These are phyloP conservation scores for Pelobates cultripes DNA, from an alignment of 2,797 vertebrate genomes.

Conservation along the genomic window DNA sequence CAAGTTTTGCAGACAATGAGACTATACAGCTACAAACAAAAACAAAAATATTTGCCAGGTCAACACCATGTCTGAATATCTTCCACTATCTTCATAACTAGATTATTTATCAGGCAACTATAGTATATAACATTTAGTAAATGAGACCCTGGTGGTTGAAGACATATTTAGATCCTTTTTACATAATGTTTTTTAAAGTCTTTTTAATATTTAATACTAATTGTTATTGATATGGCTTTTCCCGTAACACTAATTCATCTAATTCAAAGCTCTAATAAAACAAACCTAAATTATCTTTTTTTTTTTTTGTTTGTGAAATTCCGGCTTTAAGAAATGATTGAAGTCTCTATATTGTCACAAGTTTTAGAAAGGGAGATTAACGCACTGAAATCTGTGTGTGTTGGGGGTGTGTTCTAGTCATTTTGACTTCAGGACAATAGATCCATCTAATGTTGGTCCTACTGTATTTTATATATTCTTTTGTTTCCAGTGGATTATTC, in stretches of 20 bases:
- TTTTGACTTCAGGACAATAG: not conserved
- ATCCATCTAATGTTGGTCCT: conserved; percentile 6
- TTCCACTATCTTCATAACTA: not conserved
- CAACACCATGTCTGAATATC: conserved; percentile 9
- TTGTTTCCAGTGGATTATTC: conserved; percentile 5
- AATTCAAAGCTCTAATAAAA: conserved; percentile 30
- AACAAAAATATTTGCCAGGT: conserved; percentile 9
- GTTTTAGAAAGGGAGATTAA: not conserved
- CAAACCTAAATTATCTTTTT: conserved; percentile 1
- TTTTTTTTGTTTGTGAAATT: conserved; percentile 7
- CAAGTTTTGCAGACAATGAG: not conserved
- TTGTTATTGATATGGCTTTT: conserved; percentile 52
- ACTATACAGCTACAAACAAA: not conserved
- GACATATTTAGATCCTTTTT: conserved; percentile 41
- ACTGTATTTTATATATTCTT: conserved; percentile 4
- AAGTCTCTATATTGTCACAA: conserved; percentile 1
- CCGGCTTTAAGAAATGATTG: conserved; percentile 22
- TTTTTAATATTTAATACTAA: conserved; percentile 55
- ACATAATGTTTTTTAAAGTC: conserved; percentile 43
- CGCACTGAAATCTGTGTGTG: not conserved
- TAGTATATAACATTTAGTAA: not conserved
- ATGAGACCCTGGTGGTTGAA: conserved; percentile 37
- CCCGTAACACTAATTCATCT: conserved; percentile 46
- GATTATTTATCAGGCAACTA: conserved; percentile 30
- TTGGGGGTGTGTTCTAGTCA: not conserved